Base-by-base conservation (phyloP, 1,140 invertebrate species). In the Bicyclus anynana region DNA sequence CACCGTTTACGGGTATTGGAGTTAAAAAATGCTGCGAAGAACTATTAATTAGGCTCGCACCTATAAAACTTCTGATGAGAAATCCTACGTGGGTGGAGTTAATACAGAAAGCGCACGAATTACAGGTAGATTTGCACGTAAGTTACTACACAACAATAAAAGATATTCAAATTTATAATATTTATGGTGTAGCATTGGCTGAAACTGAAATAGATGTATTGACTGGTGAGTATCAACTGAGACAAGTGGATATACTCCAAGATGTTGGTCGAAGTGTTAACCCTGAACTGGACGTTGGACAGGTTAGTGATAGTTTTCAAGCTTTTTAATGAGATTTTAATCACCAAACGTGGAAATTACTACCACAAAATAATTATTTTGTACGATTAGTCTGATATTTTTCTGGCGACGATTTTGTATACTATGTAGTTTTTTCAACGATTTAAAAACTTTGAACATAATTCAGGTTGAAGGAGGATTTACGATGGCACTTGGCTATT, bases 401-500 rank as follows among this genome's bases (percentile, higher is more conserved):
- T 7, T 29, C 2, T 29, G 4, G n/a, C n/a, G n/a, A n/a, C n/a
- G n/a, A n/a, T n/a, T n/a, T n/a, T n/a, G n/a, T n/a, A n/a, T n/a
- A n/a, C n/a, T n/a, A n/a, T n/a, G n/a, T n/a, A n/a, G n/a, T n/a
- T n/a, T n/a, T n/a, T n/a, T n/a, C n/a, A n/a, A n/a, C n/a, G n/a
- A n/a, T n/a, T n/a, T n/a, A n/a, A n/a, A n/a, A n/a, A n/a, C n/a
- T n/a, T n/a, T n/a, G n/a, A n/a, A n/a, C n/a, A n/a, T n/a, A n/a
- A 27, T 17, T 48, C 26, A 82, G 78, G 62, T 90, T 0, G 95
- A 96, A 90, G 96, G 95, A 12, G 94, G 94, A 1, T 95, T 95
- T 73, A 89, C 96, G 2, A 96, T 97, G 95, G 96, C 95, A 4
- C 62, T 95, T 9, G 96, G 96, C 12, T 93, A 94, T 68, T 95